Evolutionary conservation across 2,888 invertebrate genomes (phyloP), one percentile per base, ranked within the genome.

Genomic region (Zelleria hepariella): DNA sequence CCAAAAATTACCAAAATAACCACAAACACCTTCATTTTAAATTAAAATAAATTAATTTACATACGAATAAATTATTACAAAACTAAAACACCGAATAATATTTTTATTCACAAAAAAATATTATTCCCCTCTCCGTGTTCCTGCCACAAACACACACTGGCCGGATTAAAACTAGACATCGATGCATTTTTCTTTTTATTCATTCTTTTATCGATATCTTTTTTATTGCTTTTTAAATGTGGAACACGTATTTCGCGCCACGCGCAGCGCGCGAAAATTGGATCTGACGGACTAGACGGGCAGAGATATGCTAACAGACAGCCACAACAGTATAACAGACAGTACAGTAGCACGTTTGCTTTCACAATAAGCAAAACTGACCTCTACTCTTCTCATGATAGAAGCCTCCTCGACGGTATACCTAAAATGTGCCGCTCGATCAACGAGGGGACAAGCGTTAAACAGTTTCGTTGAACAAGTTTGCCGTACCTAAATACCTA

Each of bases 11-110:
- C 64, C 26, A 21, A 10, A 20, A 55, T 7, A 68, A 78, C 72
- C 64, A 71, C 58, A 59, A 71, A 59, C 48, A 67, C 62, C 67
- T 71, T 69, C 74, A 75, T 79, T 67, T 67, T 71, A 4, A 8
- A 55, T 5, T 21, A 32, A 27, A 27, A 15, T 21, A 8, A n/a
- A n/a, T 24, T 1, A 24, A 53, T 53, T 15, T 5, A 5, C 21
- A 23, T 32, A 18, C 53, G n/a, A 15, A n/a, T 21, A 53, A 7
- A 49, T 5, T 18, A 49, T 6, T 5, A 48, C 5, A 5, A 49
- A 18, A 49, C 10, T 18, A 20, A 49, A n/a, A 49, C 18, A 49
- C 49, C 49, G 18, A 49, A 49, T 20, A 49, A 4, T 49, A 49
- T 42, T 42, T 42, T 15, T 15, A 15, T 42, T 5, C 15, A 42